Conservation (phyloP, 1,140 invertebrate species). For the Cydia splendana region DNA sequence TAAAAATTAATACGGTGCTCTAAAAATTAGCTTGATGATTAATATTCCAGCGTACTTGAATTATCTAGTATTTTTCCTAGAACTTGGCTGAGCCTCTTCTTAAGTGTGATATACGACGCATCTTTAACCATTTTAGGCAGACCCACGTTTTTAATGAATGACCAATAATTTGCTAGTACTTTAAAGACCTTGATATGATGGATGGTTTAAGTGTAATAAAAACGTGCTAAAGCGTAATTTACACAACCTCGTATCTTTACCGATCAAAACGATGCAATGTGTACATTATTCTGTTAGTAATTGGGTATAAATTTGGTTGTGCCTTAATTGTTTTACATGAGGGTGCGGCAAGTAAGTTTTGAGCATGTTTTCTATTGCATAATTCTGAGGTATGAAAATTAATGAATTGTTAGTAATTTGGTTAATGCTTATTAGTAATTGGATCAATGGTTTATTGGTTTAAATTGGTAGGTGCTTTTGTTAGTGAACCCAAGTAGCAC, state of each 20-base stretch:
- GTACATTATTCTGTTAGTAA: not conserved
- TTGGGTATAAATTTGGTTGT: not conserved
- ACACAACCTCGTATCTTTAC: not conserved
- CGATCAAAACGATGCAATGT: not conserved
- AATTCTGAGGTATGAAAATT: slow-evolving; percentile 22
- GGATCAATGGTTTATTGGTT: slow-evolving; percentile 22
- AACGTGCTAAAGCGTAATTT: slow-evolving; percentile 19
- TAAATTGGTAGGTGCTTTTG: slow-evolving; percentile 12
- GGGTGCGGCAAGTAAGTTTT: not conserved
- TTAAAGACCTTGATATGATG: slow-evolving; percentile 1
- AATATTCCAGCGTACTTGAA: no score
- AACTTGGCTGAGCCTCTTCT: slow-evolving; percentile 8
- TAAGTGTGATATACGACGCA: not conserved
- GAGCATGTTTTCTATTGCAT: not conserved
- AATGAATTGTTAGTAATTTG: slow-evolving; percentile 26
- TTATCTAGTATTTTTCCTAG: not conserved
- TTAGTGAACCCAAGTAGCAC: no score
- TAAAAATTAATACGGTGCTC: no score
- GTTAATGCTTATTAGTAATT: slow-evolving; percentile 30
- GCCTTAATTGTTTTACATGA: not conserved
- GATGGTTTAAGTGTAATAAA: slow-evolving; percentile 8
- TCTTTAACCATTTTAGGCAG: not conserved
- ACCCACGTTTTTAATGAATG: slow-evolving; percentile 19
- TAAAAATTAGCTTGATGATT: no score
- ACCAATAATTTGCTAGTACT: slow-evolving; percentile 8